A percentile compares a stretch with the other conserved stretches of the same genome.
Conservation (phyloP, 2,113 vertebrate genomes). For the Thunnus maccoyii region DNA sequence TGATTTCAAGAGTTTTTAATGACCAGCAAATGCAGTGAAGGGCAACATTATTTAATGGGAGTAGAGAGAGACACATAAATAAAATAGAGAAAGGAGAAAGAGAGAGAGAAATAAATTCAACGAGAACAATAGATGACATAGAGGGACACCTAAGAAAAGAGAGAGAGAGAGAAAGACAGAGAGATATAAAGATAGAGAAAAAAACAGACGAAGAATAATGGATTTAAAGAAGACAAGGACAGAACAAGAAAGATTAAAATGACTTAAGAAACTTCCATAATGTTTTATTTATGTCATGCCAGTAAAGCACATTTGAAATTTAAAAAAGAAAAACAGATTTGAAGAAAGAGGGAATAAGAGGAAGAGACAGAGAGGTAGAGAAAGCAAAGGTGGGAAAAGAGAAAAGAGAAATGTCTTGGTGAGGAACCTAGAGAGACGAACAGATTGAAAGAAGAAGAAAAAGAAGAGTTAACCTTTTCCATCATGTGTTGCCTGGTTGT, state of each 20-base stretch:
- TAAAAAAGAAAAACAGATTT: too few relatives aligned
- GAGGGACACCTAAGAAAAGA: background rate
- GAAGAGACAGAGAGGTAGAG: background rate
- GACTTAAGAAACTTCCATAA: too few relatives aligned
- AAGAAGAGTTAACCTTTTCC: slow-evolving; percentile 23
- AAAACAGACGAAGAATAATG: background rate
- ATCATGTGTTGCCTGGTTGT: slow-evolving; percentile 41
- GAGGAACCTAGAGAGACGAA: background rate
- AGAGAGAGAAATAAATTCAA: too few relatives aligned
- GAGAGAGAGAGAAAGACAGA: background rate
- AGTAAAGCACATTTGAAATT: too few relatives aligned
- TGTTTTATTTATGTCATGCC: too few relatives aligned
- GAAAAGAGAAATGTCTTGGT: too few relatives aligned
- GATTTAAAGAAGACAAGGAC: background rate
- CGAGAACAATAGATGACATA: too few relatives aligned
- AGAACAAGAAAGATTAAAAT: background rate
- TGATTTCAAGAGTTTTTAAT: too few relatives aligned
- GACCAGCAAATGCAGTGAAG: too few relatives aligned
- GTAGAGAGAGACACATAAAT: too few relatives aligned
- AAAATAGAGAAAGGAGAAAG: too few relatives aligned
- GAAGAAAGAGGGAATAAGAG: background rate
- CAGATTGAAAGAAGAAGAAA: background rate
- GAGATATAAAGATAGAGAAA: background rate
- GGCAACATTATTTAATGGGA: too few relatives aligned
- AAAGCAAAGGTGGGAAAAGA: background rate